phyloP scores from a whole-genome alignment of 2,113 vertebrate species.

The Cairina moschata region DNA sequence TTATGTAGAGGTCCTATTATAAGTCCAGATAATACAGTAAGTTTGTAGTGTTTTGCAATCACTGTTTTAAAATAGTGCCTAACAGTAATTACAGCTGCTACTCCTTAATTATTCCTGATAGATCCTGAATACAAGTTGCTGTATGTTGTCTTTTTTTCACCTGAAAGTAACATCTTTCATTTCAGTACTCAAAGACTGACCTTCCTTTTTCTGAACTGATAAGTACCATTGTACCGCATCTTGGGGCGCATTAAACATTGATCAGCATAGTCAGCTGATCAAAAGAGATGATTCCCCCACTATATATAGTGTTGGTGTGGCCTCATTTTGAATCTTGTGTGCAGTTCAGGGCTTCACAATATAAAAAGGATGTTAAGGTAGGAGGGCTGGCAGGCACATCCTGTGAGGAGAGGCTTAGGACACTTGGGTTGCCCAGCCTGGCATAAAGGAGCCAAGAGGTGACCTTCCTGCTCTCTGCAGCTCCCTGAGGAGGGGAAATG shows the following conservation, averaged over 20 bases:
- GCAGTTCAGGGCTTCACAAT: not conserved
- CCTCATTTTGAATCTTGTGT: not conserved
- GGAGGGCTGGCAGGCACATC: not conserved
- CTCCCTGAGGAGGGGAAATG: not conserved
- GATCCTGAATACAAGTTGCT: not conserved
- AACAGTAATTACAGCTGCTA: not conserved
- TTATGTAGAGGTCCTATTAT: not conserved
- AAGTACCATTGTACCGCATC: not conserved
- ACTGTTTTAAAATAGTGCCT: not conserved
- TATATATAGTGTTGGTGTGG: not conserved
- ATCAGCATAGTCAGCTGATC: not conserved
- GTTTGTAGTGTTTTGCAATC: not conserved
- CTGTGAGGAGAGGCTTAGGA: not conserved
- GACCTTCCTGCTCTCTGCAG: not conserved
- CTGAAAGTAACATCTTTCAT: not conserved
- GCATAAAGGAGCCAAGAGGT: not conserved
- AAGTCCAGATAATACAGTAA: not conserved
- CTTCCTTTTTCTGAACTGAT: not conserved
- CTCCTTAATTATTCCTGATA: not conserved
- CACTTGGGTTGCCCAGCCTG: not conserved
- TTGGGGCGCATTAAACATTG: not conserved
- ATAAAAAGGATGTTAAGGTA: not conserved
- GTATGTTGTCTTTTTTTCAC: not conserved
- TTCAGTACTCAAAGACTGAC: not conserved
- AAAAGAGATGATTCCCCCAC: not conserved